Evolutionary conservation across 2,888 invertebrate species (phyloP).

Genomic region (Stegophylla sp.): DNA sequence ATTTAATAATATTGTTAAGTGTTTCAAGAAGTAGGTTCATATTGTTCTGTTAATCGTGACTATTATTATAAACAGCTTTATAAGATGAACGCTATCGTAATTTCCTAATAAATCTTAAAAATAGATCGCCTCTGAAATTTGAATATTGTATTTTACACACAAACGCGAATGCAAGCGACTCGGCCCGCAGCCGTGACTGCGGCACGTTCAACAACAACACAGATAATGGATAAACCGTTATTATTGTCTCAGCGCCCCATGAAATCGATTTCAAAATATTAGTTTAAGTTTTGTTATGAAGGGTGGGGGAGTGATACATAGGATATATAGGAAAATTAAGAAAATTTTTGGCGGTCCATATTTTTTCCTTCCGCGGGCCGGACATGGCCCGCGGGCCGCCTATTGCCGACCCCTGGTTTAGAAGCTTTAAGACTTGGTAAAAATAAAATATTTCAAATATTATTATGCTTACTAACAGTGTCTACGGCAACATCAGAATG

Average conservation of each 20-base stretch:
- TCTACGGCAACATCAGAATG: no score
- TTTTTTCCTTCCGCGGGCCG: no score
- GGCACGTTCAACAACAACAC: conserved; percentile 30
- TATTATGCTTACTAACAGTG: no score
- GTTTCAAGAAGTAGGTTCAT: conserved; percentile 34
- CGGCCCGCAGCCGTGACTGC: conserved; percentile 16
- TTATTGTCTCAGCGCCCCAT: conserved; percentile 28
- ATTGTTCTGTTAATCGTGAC: conserved; percentile 12
- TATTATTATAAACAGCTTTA: conserved; percentile 37
- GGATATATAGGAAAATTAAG: conserved; percentile 21
- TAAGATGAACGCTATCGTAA: conserved; percentile 33
- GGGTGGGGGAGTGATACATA: conserved; percentile 16
- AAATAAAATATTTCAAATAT: no score
- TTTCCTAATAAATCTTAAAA: conserved; percentile 32
- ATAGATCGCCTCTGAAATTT: conserved; percentile 25
- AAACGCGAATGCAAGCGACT: conserved; percentile 21
- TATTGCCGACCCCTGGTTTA: no score
- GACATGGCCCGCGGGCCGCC: no score
- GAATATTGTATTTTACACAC: conserved; percentile 8
- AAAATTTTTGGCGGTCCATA: conserved; percentile 14
- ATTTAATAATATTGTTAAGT: conserved; percentile 29
- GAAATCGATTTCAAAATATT: conserved; percentile 36
- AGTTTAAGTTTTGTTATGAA: conserved; percentile 32
- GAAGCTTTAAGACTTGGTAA: no score
- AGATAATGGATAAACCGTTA: conserved; percentile 22